Conservation (phyloP, 2,888 invertebrate species). For the Agrochola macilenta region DNA sequence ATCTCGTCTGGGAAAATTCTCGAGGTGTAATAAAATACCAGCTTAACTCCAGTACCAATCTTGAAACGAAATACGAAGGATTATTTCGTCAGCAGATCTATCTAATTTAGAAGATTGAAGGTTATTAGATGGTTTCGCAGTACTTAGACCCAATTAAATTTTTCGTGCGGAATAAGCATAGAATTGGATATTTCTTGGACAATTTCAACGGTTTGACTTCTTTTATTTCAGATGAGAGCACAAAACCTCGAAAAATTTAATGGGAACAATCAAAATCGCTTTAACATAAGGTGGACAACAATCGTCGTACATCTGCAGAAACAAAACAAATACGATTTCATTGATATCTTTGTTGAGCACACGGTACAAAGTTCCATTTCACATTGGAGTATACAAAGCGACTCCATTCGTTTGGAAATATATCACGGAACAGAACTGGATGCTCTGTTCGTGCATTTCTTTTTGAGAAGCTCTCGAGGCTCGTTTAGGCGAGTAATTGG, state of each 20-base stretch:
- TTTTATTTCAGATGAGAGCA: neutral
- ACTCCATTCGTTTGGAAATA: conserved; percentile 72
- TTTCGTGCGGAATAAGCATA: conserved; percentile 28
- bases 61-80: conserved; percentile 51
- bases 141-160: conserved; percentile 45
- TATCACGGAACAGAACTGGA: conserved; percentile 63
- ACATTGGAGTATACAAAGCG: conserved; percentile 67
- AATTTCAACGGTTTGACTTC: neutral
- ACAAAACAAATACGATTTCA: conserved; percentile 70
- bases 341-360: conserved; percentile 69
- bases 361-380: conserved; percentile 69
- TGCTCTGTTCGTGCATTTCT: conserved; percentile 61
- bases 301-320: conserved; percentile 53
- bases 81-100: conserved; percentile 53
- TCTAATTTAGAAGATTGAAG: conserved; percentile 53
- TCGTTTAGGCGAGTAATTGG: conserved; percentile 74
- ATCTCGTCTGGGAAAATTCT: conserved; percentile 38
- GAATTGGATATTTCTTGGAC: conserved; percentile 16
- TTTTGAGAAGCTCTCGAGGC: conserved; percentile 68
- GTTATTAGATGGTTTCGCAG: conserved; percentile 43
- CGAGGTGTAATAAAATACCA: conserved; percentile 53
- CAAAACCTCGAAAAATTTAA: conserved; percentile 6
- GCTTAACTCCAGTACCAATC: conserved; percentile 51
- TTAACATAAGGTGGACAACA: conserved; percentile 42
- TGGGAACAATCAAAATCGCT: conserved; percentile 38